Evolutionary conservation across 1,140 invertebrate species (phyloP).

Genomic region (Ylistrum balloti): DNA sequence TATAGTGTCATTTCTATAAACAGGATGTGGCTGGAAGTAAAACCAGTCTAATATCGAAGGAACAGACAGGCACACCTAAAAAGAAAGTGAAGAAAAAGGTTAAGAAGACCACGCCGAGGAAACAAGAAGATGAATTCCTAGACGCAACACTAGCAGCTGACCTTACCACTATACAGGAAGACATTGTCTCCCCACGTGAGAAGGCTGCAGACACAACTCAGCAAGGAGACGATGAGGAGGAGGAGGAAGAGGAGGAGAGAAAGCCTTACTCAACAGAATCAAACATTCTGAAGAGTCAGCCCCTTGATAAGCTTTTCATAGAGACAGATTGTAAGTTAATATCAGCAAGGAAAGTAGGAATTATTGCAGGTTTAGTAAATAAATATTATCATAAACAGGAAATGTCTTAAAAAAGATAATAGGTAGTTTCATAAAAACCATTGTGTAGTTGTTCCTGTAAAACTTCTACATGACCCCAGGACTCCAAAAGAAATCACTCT

Average conservation of each 20-base stretch:
- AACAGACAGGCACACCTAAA: slow-evolving; percentile 67
- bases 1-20: slow-evolving; percentile 14
- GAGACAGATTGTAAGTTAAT: slow-evolving; percentile 75
- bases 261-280: slow-evolving; percentile 64
- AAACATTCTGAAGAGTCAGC: slow-evolving; percentile 73
- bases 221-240: slow-evolving; percentile 55
- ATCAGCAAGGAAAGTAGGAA: no score
- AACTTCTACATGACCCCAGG: no score
- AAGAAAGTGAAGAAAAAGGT: slow-evolving; percentile 73
- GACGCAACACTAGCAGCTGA: slow-evolving; percentile 72
- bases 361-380: no score
- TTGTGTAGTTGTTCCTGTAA: no score
- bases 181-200: slow-evolving; percentile 69
- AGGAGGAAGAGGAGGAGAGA: slow-evolving; percentile 64
- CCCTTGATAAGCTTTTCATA: slow-evolving; percentile 76
- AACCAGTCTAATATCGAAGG: slow-evolving; percentile 73
- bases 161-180: slow-evolving; percentile 74
- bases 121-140: slow-evolving; percentile 68
- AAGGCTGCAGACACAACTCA: slow-evolving; percentile 29
- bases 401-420: no score
- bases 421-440: no score
- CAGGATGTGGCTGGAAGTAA: slow-evolving; percentile 77
- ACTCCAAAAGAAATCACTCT: no score
- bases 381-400: no score
- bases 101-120: slow-evolving; percentile 61